Percentiles rank a stretch among this genome's conserved stretches.
These are phyloP conservation scores for Fopius arisanus DNA, from an alignment of 1,140 invertebrate species.

Conservation along the genomic window DNA sequence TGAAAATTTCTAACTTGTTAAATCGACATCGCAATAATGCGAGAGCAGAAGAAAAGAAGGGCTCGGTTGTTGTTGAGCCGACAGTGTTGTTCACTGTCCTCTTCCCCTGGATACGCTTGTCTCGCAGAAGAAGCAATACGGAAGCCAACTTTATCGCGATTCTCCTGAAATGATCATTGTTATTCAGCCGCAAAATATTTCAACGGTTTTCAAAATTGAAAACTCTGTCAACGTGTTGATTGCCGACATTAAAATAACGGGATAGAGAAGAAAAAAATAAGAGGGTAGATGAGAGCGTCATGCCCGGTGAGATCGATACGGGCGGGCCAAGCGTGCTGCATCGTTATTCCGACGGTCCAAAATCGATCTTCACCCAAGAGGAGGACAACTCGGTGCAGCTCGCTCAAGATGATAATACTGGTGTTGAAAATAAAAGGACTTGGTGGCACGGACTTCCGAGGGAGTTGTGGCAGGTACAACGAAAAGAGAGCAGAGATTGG, in stretches of 20 bases:
- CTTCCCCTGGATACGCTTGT: conserved; percentile 1
- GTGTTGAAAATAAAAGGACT: background rate
- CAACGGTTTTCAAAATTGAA: background rate
- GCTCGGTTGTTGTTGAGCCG: conserved; percentile 15
- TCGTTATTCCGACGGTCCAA: conserved; percentile 48
- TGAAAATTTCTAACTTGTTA: background rate
- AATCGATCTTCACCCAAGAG: conserved; percentile 31
- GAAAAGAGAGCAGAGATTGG: background rate
- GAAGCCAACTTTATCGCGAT: background rate
- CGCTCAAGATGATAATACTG: background rate
- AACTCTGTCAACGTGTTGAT: background rate
- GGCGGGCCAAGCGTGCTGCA: conserved; percentile 57
- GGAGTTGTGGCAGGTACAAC: conserved; percentile 10
- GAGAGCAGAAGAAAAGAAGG: conserved; percentile 34
- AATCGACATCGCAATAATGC: conserved; percentile 40
- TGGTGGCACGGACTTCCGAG: conserved; percentile 7
- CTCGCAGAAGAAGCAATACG: conserved; percentile 10
- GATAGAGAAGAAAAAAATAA: background rate
- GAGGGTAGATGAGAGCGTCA: conserved; percentile 58
- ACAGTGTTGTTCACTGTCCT: conserved; percentile 1
- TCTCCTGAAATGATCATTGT: background rate
- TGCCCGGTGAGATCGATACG: conserved; percentile 56
- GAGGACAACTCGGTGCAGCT: background rate
- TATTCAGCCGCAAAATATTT: background rate
- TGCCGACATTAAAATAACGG: background rate